phyloP scores from a whole-genome alignment of 2,888 invertebrate genomes.

The Linnaemya vulpina region DNA sequence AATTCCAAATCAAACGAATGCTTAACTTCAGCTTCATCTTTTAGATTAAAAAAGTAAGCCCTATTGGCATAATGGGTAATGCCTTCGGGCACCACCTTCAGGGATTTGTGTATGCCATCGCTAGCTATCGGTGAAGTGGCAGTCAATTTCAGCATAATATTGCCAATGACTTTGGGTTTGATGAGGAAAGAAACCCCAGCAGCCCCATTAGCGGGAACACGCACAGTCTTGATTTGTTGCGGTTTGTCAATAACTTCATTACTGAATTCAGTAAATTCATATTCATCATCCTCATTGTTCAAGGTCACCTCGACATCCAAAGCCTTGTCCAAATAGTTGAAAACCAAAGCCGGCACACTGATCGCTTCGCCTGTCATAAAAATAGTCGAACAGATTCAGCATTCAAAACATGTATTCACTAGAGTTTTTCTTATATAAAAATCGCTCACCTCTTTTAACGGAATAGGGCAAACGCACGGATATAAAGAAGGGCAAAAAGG shows the following conservation, averaged over 20 bases:
- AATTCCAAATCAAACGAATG: slow-evolving; percentile 89
- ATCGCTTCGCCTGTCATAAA: slow-evolving; percentile 88
- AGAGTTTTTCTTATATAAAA: neutral
- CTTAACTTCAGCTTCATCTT: slow-evolving; percentile 84
- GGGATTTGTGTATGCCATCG: slow-evolving; percentile 89
- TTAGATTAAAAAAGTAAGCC: slow-evolving; percentile 88
- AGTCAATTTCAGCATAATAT: slow-evolving; percentile 88
- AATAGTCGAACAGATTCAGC: neutral
- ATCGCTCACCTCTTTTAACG: slow-evolving; percentile 87
- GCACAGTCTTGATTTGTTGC: slow-evolving; percentile 87
- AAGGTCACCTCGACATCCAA: slow-evolving; percentile 91
- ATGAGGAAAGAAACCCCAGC: slow-evolving; percentile 93
- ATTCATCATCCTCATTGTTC: slow-evolving; percentile 89
- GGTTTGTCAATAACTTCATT: slow-evolving; percentile 94
- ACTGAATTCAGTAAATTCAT: slow-evolving; percentile 94
- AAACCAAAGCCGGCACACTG: slow-evolving; percentile 92
- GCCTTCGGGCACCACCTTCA: slow-evolving; percentile 92
- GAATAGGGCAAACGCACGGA: slow-evolving; percentile 93
- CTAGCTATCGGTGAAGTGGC: slow-evolving; percentile 90
- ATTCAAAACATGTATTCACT: no score
- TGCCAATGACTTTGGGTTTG: slow-evolving; percentile 88
- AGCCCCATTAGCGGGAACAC: slow-evolving; percentile 88
- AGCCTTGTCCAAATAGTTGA: slow-evolving; percentile 92
- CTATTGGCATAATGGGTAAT: slow-evolving; percentile 89
- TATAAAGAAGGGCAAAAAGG: slow-evolving; percentile 92